Conservation (phyloP, 2,113 vertebrate genomes). For the Thalassoma bifasciatum region DNA sequence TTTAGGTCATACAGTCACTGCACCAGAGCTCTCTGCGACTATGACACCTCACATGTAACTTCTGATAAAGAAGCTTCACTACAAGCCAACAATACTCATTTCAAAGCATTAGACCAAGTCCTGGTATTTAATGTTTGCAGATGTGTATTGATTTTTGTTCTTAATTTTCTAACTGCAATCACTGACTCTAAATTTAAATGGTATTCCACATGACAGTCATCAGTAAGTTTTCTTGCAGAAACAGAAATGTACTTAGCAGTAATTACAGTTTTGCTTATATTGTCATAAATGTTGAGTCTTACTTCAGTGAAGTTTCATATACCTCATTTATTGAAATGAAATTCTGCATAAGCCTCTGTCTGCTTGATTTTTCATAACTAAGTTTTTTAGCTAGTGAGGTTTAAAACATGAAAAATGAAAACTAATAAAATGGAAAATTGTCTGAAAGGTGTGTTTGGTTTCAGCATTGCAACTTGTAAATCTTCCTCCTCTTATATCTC, state of each 20-base stretch:
- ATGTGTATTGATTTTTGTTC: slow-evolving; percentile 10
- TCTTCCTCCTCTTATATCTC: not conserved
- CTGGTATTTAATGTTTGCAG: too few relatives aligned
- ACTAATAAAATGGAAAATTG: too few relatives aligned
- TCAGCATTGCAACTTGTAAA: not conserved
- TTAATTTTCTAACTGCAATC: too few relatives aligned
- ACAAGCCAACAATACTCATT: not conserved
- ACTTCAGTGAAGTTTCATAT: slow-evolving; percentile 15
- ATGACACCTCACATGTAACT: not conserved
- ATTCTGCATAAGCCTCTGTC: not conserved
- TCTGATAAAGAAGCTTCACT: not conserved
- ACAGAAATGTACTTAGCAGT: slow-evolving; percentile 35
- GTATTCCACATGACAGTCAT: slow-evolving; percentile 33
- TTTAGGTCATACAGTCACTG: not conserved
- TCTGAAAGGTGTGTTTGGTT: not conserved
- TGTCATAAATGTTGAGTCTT: slow-evolving; percentile 13
- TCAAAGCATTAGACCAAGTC: not conserved
- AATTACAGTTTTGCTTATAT: slow-evolving; percentile 40
- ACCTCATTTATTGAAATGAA: slow-evolving; percentile 6
- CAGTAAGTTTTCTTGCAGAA: slow-evolving; percentile 36
- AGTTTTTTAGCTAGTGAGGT: not conserved
- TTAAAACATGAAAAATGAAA: not conserved
- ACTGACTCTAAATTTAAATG: too few relatives aligned
- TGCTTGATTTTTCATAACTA: slow-evolving; percentile 9
- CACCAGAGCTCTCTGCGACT: too few relatives aligned